Conservation (phyloP, 1,140 invertebrate genomes). For the Plutomurus gul region DNA sequence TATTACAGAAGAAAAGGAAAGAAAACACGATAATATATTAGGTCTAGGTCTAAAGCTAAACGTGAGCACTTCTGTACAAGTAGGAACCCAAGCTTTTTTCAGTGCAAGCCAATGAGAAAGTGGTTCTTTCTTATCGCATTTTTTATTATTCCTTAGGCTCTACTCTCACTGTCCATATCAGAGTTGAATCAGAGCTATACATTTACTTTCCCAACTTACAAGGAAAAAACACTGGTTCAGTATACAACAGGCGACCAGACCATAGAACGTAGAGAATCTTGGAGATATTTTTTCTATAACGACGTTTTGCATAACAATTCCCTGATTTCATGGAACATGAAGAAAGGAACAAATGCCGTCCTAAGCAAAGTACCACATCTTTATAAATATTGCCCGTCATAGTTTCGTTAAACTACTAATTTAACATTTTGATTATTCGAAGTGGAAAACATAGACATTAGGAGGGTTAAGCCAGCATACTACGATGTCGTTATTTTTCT, state of each 20-base stretch:
- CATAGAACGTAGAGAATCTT: no score
- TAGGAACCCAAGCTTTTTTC: not conserved
- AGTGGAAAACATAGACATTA: not conserved
- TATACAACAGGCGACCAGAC: no score
- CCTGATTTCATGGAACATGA: constrained; percentile 18
- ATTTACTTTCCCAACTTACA: not conserved
- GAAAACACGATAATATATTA: not conserved
- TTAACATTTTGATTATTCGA: constrained; percentile 21
- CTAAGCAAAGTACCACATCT: not conserved
- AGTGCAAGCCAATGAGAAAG: no score
- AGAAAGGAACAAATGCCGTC: not conserved
- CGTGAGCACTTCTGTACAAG: not conserved
- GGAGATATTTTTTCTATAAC: not conserved
- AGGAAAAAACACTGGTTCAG: not conserved
- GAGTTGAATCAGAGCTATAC: constrained; percentile 6
- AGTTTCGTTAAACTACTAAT: constrained; percentile 22
- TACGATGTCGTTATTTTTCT: no score
- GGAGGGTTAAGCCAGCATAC: no score
- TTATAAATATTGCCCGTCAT: not conserved
- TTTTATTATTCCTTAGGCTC: constrained; percentile 25
- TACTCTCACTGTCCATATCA: constrained; percentile 23
- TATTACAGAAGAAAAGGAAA: not conserved
- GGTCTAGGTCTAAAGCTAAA: constrained; percentile 15
- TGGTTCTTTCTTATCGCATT: constrained; percentile 15
- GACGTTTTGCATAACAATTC: constrained; percentile 24